Percentiles rank a stretch among this genome's conserved stretches.
These are phyloP conservation scores for Homarus americanus DNA, from an alignment of 1,140 invertebrate genomes.

Conservation along the genomic window DNA sequence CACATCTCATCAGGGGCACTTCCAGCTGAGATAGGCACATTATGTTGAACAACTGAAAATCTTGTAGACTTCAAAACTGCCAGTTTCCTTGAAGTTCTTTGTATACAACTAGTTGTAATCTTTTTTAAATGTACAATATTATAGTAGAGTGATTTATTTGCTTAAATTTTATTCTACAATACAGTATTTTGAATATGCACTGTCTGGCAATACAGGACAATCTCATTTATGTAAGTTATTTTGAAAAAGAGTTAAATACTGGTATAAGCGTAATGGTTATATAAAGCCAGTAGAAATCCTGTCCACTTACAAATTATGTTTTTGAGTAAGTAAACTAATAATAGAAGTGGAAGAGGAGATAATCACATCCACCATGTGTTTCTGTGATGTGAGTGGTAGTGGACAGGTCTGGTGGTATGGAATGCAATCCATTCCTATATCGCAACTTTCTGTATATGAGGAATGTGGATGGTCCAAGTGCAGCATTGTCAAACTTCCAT, in stretches of 20 bases:
- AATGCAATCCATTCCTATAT: neutral
- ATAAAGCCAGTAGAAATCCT: neutral
- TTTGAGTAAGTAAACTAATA: neutral
- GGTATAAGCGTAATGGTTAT: neutral
- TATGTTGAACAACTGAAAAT: neutral
- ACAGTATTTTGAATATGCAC: neutral
- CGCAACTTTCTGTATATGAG: constrained; percentile 17
- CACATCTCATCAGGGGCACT: neutral
- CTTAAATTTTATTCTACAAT: constrained; percentile 23
- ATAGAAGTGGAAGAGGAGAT: neutral
- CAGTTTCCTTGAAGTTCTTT: neutral
- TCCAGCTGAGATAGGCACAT: neutral
- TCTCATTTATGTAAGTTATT: constrained; percentile 42
- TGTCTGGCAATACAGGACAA: constrained; percentile 53
- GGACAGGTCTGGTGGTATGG: neutral
- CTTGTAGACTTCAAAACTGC: neutral
- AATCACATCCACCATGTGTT: neutral
- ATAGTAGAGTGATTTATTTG: constrained; percentile 24
- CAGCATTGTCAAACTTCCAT: constrained; percentile 50
- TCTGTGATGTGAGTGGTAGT: neutral
- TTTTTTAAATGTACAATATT: constrained; percentile 8
- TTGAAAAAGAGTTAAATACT: constrained; percentile 10
- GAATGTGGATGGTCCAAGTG: constrained; percentile 24
- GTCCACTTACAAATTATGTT: neutral
- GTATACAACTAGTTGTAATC: neutral